These are phyloP conservation scores for Dryomyza anilis DNA, from an alignment of 2,888 invertebrate species.

Conservation along the genomic window DNA sequence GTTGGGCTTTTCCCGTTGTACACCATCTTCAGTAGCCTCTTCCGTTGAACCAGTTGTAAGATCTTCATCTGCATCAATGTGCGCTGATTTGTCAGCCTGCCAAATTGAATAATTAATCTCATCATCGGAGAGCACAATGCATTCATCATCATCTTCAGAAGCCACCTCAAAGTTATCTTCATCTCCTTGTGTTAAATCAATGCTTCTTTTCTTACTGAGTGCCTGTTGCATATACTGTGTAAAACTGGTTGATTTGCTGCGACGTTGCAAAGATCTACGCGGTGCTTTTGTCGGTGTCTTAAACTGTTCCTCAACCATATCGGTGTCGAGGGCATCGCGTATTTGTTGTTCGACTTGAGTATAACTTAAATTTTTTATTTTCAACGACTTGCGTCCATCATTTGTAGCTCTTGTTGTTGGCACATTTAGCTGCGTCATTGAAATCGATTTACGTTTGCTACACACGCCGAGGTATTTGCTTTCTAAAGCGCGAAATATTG, in stretches of 20 bases:
- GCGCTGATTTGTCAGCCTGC: conserved; percentile 45
- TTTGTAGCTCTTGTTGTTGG: not conserved
- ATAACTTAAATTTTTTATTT: not conserved
- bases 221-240: not conserved
- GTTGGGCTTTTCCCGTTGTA: not conserved
- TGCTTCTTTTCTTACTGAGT: too few relatives aligned
- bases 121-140: conserved; percentile 63
- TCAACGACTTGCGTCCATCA: too few relatives aligned
- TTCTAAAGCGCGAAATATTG: not conserved
- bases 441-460: conserved; percentile 7
- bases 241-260: conserved; percentile 13
- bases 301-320: too few relatives aligned
- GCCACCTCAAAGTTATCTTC: conserved; percentile 29
- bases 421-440: conserved; percentile 16
- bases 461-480: not conserved
- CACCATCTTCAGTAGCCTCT: not conserved
- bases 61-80: not conserved
- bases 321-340: not conserved
- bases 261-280: not conserved
- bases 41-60: not conserved
- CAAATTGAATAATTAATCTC: conserved; percentile 70
- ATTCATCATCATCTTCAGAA: conserved; percentile 52
- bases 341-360: not conserved
- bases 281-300: not conserved
- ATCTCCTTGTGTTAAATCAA: conserved; percentile 48